A percentile compares a stretch with the other conserved stretches of the same genome.
Evolutionary conservation across 2,113 vertebrate genomes (phyloP).

Genomic region (Aldabrachelys gigantea): DNA sequence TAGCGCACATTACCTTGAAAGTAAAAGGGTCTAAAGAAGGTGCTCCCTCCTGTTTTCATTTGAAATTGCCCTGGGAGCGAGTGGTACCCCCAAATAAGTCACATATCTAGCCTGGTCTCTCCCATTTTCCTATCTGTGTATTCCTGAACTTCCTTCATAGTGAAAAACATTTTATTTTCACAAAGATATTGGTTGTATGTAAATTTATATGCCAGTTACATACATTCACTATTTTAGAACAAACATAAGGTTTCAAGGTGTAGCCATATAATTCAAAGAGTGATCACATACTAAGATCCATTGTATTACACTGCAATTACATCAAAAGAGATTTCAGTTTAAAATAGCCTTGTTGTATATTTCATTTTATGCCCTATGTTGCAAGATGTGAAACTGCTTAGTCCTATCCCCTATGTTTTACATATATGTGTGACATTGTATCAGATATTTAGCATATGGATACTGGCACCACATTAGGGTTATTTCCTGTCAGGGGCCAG

Average conservation of each 20-base stretch:
- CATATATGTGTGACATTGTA: not conserved
- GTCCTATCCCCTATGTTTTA: not conserved
- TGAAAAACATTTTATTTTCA: not conserved
- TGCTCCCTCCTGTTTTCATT: not conserved
- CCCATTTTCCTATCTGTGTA: not conserved
- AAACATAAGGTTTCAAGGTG: not conserved
- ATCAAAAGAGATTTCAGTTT: not conserved
- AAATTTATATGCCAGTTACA: not conserved
- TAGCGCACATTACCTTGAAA: not conserved
- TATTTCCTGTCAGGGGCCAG: not conserved
- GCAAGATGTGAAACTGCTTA: not conserved
- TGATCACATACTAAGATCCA: not conserved
- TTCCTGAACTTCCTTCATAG: not conserved
- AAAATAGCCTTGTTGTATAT: not conserved
- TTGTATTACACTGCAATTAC: not conserved
- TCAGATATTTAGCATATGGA: constrained; percentile 15
- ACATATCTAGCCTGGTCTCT: not conserved
- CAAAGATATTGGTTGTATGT: not conserved
- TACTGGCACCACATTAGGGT: constrained; percentile 1
- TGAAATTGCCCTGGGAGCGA: not conserved
- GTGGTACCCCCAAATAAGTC: not conserved
- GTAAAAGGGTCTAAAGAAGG: not conserved
- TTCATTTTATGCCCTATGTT: not conserved
- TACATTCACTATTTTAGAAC: not conserved
- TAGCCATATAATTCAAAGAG: not conserved